A percentile compares a stretch with the other conserved stretches of the same genome.
phyloP scores from a whole-genome alignment of 1,140 invertebrate genomes.

The Dendroctonus valens region DNA sequence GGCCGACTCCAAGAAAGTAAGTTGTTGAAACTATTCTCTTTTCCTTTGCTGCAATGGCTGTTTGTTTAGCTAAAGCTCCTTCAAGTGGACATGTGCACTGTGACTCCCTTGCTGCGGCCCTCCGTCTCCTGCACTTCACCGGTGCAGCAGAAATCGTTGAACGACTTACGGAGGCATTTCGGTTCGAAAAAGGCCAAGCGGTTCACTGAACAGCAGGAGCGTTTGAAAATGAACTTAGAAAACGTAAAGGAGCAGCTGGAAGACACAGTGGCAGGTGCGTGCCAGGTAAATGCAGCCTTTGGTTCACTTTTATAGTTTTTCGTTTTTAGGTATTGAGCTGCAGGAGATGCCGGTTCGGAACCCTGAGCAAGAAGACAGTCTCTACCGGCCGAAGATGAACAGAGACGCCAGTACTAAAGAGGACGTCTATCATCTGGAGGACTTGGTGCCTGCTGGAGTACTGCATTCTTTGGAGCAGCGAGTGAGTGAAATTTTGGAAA shows the following conservation, averaged over 20 bases:
- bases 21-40: slow-evolving; percentile 5
- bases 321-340: slow-evolving; percentile 37
- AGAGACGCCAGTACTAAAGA: slow-evolving; percentile 49
- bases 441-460: slow-evolving; percentile 51
- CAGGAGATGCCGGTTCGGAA: slow-evolving; percentile 16
- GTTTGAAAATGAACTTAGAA: slow-evolving; percentile 52
- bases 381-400: slow-evolving; percentile 51
- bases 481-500: slow-evolving; percentile 41
- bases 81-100: slow-evolving; percentile 30
- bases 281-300: too few species aligned
- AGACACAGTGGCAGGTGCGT: slow-evolving; percentile 51
- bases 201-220: slow-evolving; percentile 53
- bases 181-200: slow-evolving; percentile 55
- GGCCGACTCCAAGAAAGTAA: slow-evolving; percentile 33
- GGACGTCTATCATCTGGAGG: slow-evolving; percentile 53
- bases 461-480: slow-evolving; percentile 48
- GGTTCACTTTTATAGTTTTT: too few species aligned
- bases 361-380: slow-evolving; percentile 35
- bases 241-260: slow-evolving; percentile 53
- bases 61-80: slow-evolving; percentile 36
- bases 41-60: not conserved
- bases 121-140: not conserved
- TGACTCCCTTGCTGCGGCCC: slow-evolving; percentile 21
- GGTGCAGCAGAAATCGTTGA: slow-evolving; percentile 16
- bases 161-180: slow-evolving; percentile 54